Evolutionary conservation across 2,113 vertebrate genomes (phyloP).

Genomic region (Pomatostomus ruficeps): DNA sequence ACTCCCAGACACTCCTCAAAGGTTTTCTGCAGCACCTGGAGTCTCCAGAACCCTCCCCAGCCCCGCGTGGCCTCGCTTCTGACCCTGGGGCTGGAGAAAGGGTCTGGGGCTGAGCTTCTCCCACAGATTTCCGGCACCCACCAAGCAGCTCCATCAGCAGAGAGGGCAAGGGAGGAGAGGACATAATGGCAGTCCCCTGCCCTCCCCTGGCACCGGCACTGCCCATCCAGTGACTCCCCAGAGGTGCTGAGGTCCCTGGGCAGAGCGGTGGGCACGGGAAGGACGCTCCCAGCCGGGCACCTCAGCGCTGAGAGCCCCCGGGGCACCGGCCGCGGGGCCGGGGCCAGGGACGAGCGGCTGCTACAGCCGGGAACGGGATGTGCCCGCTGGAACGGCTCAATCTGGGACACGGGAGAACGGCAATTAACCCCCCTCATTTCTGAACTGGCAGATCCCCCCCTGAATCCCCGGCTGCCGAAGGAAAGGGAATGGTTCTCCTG

Average conservation of each 20-base stretch:
- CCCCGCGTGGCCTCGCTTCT: background rate
- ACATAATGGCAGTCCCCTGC: background rate
- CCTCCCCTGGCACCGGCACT: accelerated
- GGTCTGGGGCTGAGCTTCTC: background rate
- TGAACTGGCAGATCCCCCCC: background rate
- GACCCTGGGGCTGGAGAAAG: background rate
- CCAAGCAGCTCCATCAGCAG: accelerated
- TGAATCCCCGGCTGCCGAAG: background rate
- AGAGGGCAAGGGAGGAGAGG: background rate
- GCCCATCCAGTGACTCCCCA: accelerated
- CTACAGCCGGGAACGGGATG: background rate
- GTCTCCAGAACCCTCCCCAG: background rate
- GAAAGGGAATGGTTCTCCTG: background rate
- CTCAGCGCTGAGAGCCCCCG: accelerated
- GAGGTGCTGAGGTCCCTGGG: background rate
- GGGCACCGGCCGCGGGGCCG: accelerated
- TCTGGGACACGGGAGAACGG: background rate
- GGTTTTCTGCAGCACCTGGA: background rate
- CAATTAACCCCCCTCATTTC: background rate
- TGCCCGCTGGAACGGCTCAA: background rate
- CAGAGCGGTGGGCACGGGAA: background rate
- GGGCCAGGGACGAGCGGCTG: background rate
- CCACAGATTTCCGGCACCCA: accelerated
- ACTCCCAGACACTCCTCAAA: background rate
- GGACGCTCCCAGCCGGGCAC: too few relatives aligned